A percentile compares a stretch with the other conserved stretches of the same genome.
These are phyloP conservation scores for Penaeus monodon DNA, from an alignment of 2,888 invertebrate species.

Conservation along the genomic window DNA sequence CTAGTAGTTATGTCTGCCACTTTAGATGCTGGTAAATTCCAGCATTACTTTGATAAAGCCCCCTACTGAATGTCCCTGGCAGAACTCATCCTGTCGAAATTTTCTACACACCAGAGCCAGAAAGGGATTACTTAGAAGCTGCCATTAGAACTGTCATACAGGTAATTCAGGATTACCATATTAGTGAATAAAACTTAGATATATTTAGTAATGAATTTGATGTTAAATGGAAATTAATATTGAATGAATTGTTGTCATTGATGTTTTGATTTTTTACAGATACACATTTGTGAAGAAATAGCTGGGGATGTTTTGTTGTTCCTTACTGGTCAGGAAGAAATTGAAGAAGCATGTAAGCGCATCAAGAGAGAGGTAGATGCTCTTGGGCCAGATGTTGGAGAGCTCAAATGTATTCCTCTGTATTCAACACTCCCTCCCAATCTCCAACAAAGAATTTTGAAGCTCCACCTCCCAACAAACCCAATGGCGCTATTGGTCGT, in stretches of 20 bases:
- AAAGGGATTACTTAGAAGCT: constrained; percentile 97
- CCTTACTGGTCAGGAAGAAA: constrained; percentile 88
- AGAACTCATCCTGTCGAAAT: constrained; percentile 96
- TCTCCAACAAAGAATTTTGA: constrained; percentile 96
- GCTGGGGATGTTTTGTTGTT: constrained; percentile 93
- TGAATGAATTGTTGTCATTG: not conserved
- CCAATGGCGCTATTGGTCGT: constrained; percentile 89
- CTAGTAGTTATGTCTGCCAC: constrained; percentile 99
- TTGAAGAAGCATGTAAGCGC: constrained; percentile 98
- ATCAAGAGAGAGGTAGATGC: constrained; percentile 96
- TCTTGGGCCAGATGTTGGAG: constrained; percentile 95
- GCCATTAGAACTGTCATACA: constrained; percentile 97
- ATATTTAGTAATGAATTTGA: not conserved
- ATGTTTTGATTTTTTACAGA: constrained; percentile 72
- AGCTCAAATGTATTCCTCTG: constrained; percentile 96
- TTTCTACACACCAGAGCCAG: constrained; percentile 99
- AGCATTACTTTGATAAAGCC: constrained; percentile 94
- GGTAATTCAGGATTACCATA: constrained; percentile 68
- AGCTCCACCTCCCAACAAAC: constrained; percentile 90
- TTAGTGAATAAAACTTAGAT: not conserved
- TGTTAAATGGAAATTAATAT: not conserved
- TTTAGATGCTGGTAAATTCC: constrained; percentile 98
- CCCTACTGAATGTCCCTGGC: constrained; percentile 98
- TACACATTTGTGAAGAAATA: constrained; percentile 95
- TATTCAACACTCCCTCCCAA: constrained; percentile 98